Percentiles rank a stretch among this genome's conserved stretches.
Evolutionary conservation across 2,113 vertebrate species (phyloP).

Genomic region (Solenodon paradoxus): DNA sequence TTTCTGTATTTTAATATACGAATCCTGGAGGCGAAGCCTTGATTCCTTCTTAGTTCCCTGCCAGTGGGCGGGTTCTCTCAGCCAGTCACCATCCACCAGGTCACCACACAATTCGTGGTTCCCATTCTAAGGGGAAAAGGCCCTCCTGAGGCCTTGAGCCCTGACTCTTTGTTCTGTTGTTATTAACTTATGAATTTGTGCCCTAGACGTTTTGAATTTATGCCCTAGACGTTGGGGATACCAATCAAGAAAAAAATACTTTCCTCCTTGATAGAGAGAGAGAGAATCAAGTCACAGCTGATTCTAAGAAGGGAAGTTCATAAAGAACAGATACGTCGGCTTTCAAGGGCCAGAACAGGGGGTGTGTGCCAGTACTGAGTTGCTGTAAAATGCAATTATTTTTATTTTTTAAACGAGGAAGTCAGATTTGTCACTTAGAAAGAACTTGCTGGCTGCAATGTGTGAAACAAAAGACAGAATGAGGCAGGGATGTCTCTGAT

Average conservation of each 20-base stretch:
- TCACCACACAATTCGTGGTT: background rate
- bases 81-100: background rate
- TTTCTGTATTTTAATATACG: background rate
- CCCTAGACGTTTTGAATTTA: background rate
- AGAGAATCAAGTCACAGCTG: background rate
- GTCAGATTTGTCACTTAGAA: background rate
- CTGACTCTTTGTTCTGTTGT: background rate
- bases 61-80: background rate
- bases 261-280: background rate
- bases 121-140: no score
- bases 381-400: background rate
- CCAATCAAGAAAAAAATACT: background rate
- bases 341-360: background rate
- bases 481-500: background rate
- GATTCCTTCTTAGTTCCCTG: background rate
- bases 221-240: background rate
- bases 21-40: background rate
- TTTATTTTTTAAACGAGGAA: background rate
- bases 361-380: background rate
- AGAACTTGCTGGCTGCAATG: background rate
- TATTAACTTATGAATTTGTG: background rate
- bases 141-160: background rate
- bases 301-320: background rate
- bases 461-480: background rate
- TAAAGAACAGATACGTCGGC: background rate